A percentile compares a stretch with the other conserved stretches of the same genome.
Evolutionary conservation across 2,113 vertebrate genomes (phyloP).

Genomic region (Maccullochella peelii): DNA sequence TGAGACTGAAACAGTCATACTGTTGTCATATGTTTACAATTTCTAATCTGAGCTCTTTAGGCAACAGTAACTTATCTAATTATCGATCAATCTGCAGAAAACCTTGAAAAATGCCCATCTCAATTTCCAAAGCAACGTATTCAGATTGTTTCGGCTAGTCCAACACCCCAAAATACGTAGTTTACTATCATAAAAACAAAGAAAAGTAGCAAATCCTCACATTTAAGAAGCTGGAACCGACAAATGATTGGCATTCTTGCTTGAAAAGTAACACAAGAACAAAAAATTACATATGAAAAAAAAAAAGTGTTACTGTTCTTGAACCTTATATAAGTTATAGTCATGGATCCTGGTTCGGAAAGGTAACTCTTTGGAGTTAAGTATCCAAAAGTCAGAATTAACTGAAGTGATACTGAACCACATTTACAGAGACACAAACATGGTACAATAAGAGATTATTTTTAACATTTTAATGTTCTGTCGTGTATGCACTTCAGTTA

Average conservation of each 20-base stretch:
- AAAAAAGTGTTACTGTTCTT: neutral
- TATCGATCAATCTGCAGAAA: neutral
- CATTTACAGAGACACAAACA: too few relatives aligned
- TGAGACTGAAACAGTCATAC: neutral
- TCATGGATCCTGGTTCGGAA: neutral
- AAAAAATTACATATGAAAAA: neutral
- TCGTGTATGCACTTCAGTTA: neutral
- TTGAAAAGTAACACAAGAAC: neutral
- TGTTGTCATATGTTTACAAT: neutral
- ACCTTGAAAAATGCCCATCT: neutral
- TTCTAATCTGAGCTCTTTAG: neutral
- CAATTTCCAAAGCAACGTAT: neutral
- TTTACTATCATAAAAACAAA: neutral
- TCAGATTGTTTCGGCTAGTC: neutral
- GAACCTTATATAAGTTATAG: neutral
- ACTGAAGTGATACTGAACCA: too few relatives aligned
- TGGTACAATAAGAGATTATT: too few relatives aligned
- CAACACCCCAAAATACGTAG: neutral
- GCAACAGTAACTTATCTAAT: neutral
- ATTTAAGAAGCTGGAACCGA: neutral
- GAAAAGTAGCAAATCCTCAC: neutral
- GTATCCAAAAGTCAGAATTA: too few relatives aligned
- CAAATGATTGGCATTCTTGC: neutral
- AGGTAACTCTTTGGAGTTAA: neutral
- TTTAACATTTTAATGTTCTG: neutral